Percentiles rank a stretch among this genome's conserved stretches.
Evolutionary conservation across 2,113 vertebrate species (phyloP).

Genomic region (Suncus etruscus): DNA sequence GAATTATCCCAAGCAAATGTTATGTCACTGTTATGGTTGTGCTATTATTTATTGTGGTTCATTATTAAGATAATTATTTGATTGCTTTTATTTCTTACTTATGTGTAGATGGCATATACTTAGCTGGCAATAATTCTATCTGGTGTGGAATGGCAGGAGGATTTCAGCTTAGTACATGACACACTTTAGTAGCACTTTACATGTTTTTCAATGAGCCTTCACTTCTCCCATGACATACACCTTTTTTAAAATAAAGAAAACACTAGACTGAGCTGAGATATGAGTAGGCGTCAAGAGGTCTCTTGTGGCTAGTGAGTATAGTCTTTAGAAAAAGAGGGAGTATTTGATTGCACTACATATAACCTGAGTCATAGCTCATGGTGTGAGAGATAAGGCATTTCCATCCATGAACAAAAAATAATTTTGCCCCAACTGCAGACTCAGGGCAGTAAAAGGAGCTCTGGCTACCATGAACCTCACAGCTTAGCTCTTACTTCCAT

Average conservation of each 20-base stretch:
- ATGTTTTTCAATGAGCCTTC: neutral
- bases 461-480: fast-evolving
- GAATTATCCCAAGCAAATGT: neutral
- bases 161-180: neutral
- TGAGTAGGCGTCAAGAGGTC: conserved; percentile 12
- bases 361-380: neutral
- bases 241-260: conserved; percentile 13
- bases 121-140: neutral
- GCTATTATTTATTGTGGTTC: neutral
- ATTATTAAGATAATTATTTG: neutral
- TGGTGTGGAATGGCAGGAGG: neutral
- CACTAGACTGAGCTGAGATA: conserved; percentile 32
- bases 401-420: neutral
- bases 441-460: fast-evolving
- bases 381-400: neutral
- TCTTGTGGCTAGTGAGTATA: conserved; percentile 23
- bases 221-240: neutral
- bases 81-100: neutral
- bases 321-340: conserved; percentile 26
- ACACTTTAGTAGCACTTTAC: neutral
- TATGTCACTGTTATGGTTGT: fast-evolving
- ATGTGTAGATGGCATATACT: fast-evolving
- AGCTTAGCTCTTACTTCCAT: fast-evolving
- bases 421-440: fast-evolving
- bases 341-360: neutral